Evolutionary conservation across 2,113 vertebrate species (phyloP).

Genomic region (Ia io): DNA sequence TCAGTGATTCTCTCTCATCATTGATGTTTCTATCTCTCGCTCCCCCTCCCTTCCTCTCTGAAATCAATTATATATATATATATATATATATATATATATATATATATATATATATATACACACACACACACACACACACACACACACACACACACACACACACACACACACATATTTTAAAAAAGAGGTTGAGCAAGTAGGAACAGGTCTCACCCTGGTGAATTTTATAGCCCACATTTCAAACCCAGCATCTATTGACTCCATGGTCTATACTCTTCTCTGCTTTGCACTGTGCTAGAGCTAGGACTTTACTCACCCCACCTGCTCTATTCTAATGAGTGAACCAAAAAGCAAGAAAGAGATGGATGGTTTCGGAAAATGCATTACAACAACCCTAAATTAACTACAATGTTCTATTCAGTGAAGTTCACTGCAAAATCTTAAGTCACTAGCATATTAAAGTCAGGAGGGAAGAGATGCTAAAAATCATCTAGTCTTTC

Average conservation of each 20-base stretch:
- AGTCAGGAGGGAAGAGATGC: background rate
- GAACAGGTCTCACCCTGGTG: background rate
- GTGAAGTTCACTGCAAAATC: background rate
- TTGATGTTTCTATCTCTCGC: too few relatives aligned
- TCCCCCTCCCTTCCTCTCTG: too few relatives aligned
- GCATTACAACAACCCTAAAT: background rate
- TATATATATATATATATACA: too few relatives aligned
- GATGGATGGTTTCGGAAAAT: background rate
- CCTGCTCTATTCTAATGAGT: background rate
- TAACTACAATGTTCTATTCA: background rate
- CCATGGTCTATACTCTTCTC: background rate
- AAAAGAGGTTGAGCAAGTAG: background rate
- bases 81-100: too few relatives aligned
- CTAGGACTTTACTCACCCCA: background rate
- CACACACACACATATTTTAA: too few relatives aligned
- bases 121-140: too few relatives aligned
- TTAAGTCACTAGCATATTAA: background rate
- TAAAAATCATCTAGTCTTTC: background rate
- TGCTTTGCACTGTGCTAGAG: background rate
- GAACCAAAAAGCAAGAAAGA: background rate
- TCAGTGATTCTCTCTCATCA: too few relatives aligned
- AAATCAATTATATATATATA: too few relatives aligned
- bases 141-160: too few relatives aligned
- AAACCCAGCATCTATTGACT: background rate
- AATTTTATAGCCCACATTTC: background rate